Percentiles rank a stretch among this genome's conserved stretches.
Conservation (phyloP, 2,113 vertebrate genomes). For the Oreochromis tanganicae region DNA sequence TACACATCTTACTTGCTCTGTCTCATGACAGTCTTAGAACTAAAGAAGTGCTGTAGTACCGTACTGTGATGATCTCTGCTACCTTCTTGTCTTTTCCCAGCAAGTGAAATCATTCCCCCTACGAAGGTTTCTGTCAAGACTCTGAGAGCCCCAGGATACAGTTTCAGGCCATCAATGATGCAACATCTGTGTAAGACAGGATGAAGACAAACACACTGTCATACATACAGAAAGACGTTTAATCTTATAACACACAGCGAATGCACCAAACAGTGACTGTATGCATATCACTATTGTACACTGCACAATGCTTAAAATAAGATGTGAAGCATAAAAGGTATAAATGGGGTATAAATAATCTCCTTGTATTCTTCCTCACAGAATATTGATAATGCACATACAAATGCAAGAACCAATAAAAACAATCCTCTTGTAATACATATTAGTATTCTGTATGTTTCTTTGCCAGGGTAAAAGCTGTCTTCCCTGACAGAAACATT, state of each 20-base stretch:
- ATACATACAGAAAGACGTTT: background rate
- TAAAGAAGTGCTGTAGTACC: background rate
- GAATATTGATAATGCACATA: background rate
- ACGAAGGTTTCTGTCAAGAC: background rate
- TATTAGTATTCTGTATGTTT: constrained; percentile 36
- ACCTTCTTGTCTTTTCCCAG: background rate
- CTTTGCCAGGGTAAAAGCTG: background rate
- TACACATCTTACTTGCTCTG: background rate
- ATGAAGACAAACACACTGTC: constrained; percentile 2
- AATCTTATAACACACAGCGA: background rate
- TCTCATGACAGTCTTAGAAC: background rate
- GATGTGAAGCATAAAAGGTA: background rate
- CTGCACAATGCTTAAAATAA: background rate
- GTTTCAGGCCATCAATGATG: constrained; percentile 44
- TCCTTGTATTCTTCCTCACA: background rate
- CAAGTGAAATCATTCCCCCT: background rate
- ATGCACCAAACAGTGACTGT: background rate
- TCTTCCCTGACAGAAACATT: background rate
- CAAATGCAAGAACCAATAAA: background rate
- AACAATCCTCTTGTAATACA: background rate
- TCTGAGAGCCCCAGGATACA: constrained; percentile 12
- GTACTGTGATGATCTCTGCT: background rate
- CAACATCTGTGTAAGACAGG: constrained; percentile 48
- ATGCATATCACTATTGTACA: background rate
- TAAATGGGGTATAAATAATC: background rate